These are phyloP conservation scores for Linnaemya vulpina DNA, from an alignment of 2,888 invertebrate genomes.

Conservation along the genomic window DNA sequence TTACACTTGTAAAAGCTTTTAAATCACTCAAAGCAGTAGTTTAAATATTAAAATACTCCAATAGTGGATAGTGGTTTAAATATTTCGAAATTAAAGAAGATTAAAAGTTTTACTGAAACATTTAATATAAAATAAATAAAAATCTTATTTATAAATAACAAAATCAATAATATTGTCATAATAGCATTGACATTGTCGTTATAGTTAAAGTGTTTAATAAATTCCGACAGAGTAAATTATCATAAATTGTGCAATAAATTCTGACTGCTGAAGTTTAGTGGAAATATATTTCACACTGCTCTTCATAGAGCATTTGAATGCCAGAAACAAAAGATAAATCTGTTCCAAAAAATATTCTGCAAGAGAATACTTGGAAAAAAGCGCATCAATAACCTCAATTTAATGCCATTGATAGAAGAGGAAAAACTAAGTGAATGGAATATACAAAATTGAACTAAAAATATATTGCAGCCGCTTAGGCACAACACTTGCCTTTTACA, in stretches of 20 bases:
- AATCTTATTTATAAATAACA: background rate
- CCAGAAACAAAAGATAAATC: background rate
- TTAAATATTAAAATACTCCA: too few relatives aligned
- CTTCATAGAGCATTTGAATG: background rate
- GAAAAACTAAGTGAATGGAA: slow-evolving; percentile 9
- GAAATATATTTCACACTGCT: background rate
- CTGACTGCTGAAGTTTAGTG: slow-evolving; percentile 27
- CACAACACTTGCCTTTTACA: slow-evolving; percentile 50
- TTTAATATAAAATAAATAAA: slow-evolving; percentile 7
- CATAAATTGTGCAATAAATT: slow-evolving; percentile 60
- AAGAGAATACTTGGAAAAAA: slow-evolving; percentile 12
- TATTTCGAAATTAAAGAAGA: too few relatives aligned
- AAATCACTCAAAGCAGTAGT: too few relatives aligned
- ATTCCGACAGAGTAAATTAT: background rate
- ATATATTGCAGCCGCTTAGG: slow-evolving; percentile 64
- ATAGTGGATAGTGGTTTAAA: too few relatives aligned
- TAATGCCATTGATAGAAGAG: slow-evolving; percentile 26
- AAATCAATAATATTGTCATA: background rate
- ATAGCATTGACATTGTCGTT: slow-evolving; percentile 30
- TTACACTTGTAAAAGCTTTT: too few relatives aligned
- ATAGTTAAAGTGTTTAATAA: slow-evolving; percentile 39
- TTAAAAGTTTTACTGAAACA: slow-evolving; percentile 1
- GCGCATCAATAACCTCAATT: slow-evolving; percentile 63
- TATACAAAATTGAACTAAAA: slow-evolving; percentile 43
- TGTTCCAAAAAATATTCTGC: slow-evolving; percentile 19